phyloP scores from a whole-genome alignment of 2,113 vertebrate genomes.

The Perca fluviatilis region DNA sequence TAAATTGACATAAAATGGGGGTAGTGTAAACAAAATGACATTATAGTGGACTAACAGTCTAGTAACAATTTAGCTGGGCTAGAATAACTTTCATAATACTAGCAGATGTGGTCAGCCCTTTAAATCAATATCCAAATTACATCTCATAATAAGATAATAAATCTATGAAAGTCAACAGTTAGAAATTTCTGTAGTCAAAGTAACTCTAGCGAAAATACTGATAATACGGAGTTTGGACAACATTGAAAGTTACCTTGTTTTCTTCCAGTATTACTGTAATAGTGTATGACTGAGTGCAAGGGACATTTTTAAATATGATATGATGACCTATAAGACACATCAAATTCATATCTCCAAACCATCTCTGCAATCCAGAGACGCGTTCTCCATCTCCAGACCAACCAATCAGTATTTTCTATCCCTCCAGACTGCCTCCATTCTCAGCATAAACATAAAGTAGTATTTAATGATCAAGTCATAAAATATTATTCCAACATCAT shows the following conservation, averaged over 20 bases:
- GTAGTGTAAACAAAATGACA: conserved; percentile 80
- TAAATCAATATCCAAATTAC: conserved; percentile 37
- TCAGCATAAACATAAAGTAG: conserved; percentile 9
- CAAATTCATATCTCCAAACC: conserved; percentile 27
- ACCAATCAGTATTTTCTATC: conserved; percentile 20
- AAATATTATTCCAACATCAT: conserved; percentile 28
- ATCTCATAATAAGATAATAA: conserved; percentile 40
- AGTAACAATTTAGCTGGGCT: conserved; percentile 62
- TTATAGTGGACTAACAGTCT: conserved; percentile 72
- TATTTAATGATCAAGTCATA: conserved; percentile 39
- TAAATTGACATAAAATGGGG: conserved; percentile 64
- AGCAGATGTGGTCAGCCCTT: conserved; percentile 54
- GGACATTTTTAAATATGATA: conserved; percentile 29
- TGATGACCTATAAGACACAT: conserved; percentile 33
- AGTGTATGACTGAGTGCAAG: conserved; percentile 21
- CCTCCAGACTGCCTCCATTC: conserved; percentile 13
- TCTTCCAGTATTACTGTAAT: conserved; percentile 40
- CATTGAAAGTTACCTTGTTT: conserved; percentile 36
- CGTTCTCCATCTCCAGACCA: conserved; percentile 55
- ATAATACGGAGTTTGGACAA: conserved; percentile 56
- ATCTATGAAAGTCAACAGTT: conserved; percentile 42
- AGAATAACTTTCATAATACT: conserved; percentile 43
- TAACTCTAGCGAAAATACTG: conserved; percentile 34
- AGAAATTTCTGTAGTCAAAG: conserved; percentile 48
- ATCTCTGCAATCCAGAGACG: conserved; percentile 16